These are phyloP conservation scores for Drosophila takahashii DNA, from an alignment of 1,140 invertebrate species.

Conservation along the genomic window DNA sequence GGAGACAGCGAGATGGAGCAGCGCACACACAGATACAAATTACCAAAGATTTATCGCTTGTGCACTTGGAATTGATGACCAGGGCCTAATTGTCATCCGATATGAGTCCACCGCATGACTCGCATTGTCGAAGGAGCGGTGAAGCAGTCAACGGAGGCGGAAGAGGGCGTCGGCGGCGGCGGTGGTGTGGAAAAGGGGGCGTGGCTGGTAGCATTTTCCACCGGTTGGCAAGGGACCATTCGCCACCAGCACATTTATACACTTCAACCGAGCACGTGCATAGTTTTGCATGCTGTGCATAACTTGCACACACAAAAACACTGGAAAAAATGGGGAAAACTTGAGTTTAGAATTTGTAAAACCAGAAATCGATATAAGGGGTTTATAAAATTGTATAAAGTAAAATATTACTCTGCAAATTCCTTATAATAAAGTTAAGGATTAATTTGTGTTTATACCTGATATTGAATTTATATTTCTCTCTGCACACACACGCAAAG, in stretches of 20 bases:
- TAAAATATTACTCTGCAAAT: too few relatives aligned
- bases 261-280: constrained; percentile 78
- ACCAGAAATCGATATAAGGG: too few relatives aligned
- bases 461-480: too few relatives aligned
- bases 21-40: constrained; percentile 66
- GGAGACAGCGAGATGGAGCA: constrained; percentile 7
- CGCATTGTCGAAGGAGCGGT: constrained; percentile 69
- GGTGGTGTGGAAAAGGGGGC: constrained; percentile 25
- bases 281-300: constrained; percentile 82
- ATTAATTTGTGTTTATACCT: too few relatives aligned
- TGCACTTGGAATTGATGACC: constrained; percentile 83
- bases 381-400: too few relatives aligned
- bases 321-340: background rate
- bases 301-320: constrained; percentile 58
- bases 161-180: constrained; percentile 12
- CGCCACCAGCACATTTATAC: constrained; percentile 75
- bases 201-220: constrained; percentile 19
- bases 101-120: constrained; percentile 82
- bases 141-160: constrained; percentile 38
- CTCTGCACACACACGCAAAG: constrained; percentile 25
- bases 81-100: constrained; percentile 83
- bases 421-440: too few relatives aligned
- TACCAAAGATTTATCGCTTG: constrained; percentile 82
- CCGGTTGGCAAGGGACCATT: constrained; percentile 45
- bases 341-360: background rate